phyloP scores from a whole-genome alignment of 2,797 vertebrate genomes.

The Petrocephalus sullivani region DNA sequence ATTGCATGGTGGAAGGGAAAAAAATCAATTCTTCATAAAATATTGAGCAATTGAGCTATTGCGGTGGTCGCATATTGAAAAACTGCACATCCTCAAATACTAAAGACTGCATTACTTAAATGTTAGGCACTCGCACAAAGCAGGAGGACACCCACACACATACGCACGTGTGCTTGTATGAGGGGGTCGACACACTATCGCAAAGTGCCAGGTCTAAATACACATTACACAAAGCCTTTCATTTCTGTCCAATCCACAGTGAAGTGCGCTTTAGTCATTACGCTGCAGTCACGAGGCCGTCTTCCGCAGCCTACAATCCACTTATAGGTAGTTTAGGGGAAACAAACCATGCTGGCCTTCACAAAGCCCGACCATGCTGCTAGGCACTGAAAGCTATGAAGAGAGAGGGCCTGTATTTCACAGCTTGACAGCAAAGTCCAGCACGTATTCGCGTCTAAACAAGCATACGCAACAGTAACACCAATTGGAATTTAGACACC shows the following conservation, averaged over 20 bases:
- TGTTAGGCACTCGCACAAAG: not conserved
- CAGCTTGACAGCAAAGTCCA: not conserved
- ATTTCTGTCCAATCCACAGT: constrained; percentile 48
- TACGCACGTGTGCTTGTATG: constrained; percentile 40
- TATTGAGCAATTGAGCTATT: not conserved
- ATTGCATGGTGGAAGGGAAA: not conserved
- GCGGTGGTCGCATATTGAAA: not conserved
- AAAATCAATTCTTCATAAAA: constrained; percentile 4
- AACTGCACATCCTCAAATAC: not conserved
- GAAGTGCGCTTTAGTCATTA: constrained; percentile 39
- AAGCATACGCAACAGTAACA: not conserved
- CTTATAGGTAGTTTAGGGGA: constrained; percentile 16
- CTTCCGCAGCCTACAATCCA: constrained; percentile 26
- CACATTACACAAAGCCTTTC: constrained; percentile 57
- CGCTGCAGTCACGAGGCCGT: constrained; percentile 46
- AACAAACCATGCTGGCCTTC: not conserved
- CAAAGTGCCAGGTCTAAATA: constrained; percentile 38
- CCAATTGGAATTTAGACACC: not conserved
- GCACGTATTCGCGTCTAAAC: not conserved
- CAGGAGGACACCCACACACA: not conserved
- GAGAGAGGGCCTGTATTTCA: not conserved
- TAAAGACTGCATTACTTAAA: not conserved
- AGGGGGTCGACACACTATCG: constrained; percentile 41
- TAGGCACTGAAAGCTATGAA: not conserved
- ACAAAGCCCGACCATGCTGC: not conserved